Percentiles rank a stretch among this genome's conserved stretches.
phyloP scores from a whole-genome alignment of 2,797 vertebrate genomes.

The Lagorchestes hirsutus region DNA sequence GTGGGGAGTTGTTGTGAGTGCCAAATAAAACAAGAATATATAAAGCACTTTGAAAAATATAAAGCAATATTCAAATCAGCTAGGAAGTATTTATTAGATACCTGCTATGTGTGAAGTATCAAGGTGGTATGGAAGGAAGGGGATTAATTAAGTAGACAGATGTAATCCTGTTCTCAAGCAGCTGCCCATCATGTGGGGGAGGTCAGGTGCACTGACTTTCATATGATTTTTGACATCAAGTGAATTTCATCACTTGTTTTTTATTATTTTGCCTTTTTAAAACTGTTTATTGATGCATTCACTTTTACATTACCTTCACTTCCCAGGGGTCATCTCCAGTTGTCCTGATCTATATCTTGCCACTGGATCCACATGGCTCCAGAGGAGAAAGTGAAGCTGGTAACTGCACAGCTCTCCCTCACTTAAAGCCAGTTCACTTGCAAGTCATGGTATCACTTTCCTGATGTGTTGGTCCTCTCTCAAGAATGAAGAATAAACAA shows the following conservation, averaged over 20 bases:
- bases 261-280: background rate
- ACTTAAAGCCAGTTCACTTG: too few relatives aligned
- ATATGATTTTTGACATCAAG: background rate
- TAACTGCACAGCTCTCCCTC: too few relatives aligned
- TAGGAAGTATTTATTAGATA: background rate
- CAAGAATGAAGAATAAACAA: too few relatives aligned
- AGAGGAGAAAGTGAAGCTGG: too few relatives aligned
- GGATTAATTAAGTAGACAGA: background rate
- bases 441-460: too few relatives aligned
- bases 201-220: background rate
- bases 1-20: background rate
- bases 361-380: too few relatives aligned
- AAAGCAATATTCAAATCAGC: background rate
- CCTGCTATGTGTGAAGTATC: background rate
- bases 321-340: background rate
- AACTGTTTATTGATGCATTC: background rate
- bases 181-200: background rate
- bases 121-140: background rate
- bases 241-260: background rate
- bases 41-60: background rate
- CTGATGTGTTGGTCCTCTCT: too few relatives aligned
- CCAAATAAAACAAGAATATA: background rate
- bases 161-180: background rate
- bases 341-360: too few relatives aligned
- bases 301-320: background rate